These are phyloP conservation scores for Aurelia aurita complex sp. Pacific DNA, from an alignment of 30 jellyfish, hydroid and myxozoan species.

Conservation along the genomic window DNA sequence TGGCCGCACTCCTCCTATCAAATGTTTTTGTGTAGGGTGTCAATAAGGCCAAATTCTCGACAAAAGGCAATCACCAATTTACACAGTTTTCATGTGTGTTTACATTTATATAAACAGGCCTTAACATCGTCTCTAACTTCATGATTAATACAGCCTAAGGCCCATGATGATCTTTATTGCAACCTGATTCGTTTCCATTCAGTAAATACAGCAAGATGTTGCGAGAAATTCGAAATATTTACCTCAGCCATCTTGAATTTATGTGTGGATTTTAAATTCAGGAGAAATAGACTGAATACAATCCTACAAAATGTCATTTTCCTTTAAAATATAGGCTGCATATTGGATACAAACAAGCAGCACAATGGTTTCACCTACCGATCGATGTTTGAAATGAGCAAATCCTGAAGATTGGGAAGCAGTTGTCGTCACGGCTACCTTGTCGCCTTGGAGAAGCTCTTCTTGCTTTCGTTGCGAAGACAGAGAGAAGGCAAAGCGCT, in stretches of 20 bases:
- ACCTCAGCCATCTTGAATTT: constrained; percentile 54
- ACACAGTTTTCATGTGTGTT: too few species aligned
- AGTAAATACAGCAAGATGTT: too few species aligned
- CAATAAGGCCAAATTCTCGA: too few species aligned
- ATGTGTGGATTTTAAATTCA: neutral
- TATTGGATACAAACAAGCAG: constrained; percentile 17
- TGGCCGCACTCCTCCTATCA: too few species aligned
- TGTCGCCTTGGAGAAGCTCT: constrained; percentile 99
- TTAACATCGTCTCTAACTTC: too few species aligned
- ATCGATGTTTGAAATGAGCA: constrained; percentile 53
- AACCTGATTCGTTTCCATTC: too few species aligned
- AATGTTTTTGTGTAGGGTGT: too few species aligned
- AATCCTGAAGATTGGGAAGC: constrained; percentile 95
- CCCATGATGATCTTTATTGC: too few species aligned
- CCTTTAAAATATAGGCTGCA: constrained; percentile 1
- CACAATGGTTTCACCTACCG: constrained; percentile 81
- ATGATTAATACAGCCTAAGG: too few species aligned
- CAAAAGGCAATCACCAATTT: too few species aligned
- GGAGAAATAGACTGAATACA: neutral
- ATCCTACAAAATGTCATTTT: neutral
- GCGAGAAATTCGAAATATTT: too few species aligned
- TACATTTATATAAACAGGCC: too few species aligned
- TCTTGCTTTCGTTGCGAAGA: constrained; percentile 81
- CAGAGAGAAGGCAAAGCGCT: constrained; percentile 75
- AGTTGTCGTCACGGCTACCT: constrained; percentile 99